Percentiles rank a stretch among this genome's conserved stretches.
These are phyloP conservation scores for Ochotona curzoniae DNA, from an alignment of 2,113 vertebrate species.

Conservation along the genomic window DNA sequence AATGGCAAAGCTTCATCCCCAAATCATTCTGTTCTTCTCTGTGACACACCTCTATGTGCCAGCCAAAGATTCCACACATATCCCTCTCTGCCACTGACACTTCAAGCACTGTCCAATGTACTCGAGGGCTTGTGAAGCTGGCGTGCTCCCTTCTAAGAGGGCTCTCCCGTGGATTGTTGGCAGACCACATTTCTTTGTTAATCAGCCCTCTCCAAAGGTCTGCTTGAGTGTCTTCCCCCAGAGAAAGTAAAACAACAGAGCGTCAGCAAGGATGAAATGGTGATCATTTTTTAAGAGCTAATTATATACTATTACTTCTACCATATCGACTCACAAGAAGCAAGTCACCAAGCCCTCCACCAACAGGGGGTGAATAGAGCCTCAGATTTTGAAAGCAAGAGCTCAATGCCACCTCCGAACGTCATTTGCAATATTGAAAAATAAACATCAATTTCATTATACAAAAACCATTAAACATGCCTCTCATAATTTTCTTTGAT, in stretches of 20 bases:
- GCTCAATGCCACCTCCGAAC: neutral
- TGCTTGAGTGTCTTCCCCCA: neutral
- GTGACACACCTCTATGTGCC: neutral
- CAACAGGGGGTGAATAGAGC: neutral
- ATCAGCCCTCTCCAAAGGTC: neutral
- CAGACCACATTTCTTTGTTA: neutral
- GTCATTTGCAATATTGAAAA: constrained; percentile 1
- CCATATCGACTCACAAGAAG: neutral
- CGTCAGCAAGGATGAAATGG: neutral
- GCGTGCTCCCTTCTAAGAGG: neutral
- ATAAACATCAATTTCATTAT: neutral
- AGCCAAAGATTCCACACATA: neutral
- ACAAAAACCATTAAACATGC: neutral
- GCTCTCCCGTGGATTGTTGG: neutral
- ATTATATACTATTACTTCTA: neutral
- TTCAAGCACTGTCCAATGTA: neutral
- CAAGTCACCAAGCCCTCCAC: neutral
- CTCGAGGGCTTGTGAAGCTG: neutral
- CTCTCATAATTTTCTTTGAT: constrained; percentile 19
- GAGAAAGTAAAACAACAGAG: neutral
- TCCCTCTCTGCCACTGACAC: neutral
- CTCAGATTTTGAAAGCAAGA: neutral
- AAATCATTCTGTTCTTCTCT: neutral
- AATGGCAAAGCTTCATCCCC: neutral
- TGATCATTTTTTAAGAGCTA: neutral